phyloP scores from a whole-genome alignment of 2,888 invertebrate genomes.

The Eupsilia transversa region DNA sequence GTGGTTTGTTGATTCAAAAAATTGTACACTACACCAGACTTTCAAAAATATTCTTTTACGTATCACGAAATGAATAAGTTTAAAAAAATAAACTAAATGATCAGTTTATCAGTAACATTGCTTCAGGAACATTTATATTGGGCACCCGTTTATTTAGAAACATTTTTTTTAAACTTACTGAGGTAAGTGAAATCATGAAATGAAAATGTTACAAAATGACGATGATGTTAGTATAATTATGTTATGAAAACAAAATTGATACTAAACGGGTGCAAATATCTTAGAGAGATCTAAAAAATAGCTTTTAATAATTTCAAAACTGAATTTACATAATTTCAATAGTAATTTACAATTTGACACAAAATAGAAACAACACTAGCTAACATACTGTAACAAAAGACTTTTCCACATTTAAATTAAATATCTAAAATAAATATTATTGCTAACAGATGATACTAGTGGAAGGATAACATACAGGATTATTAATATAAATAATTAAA shows the following conservation, averaged over 20 bases:
- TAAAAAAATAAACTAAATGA: conserved; percentile 49
- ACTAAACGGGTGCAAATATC: conserved; percentile 60
- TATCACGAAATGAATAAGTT: conserved; percentile 51
- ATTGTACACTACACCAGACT: conserved; percentile 50
- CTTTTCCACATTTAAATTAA: conserved; percentile 28
- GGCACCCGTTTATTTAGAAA: conserved; percentile 54
- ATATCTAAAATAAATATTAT: conserved; percentile 60
- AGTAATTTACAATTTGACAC: conserved; percentile 57
- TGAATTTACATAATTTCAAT: conserved; percentile 55
- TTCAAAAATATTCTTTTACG: conserved; percentile 50
- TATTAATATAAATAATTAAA: conserved; percentile 43
- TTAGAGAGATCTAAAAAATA: conserved; percentile 64
- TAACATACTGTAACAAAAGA: conserved; percentile 18
- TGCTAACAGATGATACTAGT: conserved; percentile 46
- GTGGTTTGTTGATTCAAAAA: neutral
- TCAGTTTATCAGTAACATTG: conserved; percentile 62
- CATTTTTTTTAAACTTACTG: conserved; percentile 29
- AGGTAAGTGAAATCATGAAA: conserved; percentile 12
- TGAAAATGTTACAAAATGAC: conserved; percentile 35
- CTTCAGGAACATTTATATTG: conserved; percentile 64
- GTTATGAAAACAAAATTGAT: conserved; percentile 40
- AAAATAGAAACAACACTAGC: conserved; percentile 54
- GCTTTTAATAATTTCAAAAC: conserved; percentile 56
- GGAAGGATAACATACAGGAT: conserved; percentile 14
- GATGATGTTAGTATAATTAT: conserved; percentile 30